Conservation (phyloP, 2,888 invertebrate species). For the Erebia ligea region DNA sequence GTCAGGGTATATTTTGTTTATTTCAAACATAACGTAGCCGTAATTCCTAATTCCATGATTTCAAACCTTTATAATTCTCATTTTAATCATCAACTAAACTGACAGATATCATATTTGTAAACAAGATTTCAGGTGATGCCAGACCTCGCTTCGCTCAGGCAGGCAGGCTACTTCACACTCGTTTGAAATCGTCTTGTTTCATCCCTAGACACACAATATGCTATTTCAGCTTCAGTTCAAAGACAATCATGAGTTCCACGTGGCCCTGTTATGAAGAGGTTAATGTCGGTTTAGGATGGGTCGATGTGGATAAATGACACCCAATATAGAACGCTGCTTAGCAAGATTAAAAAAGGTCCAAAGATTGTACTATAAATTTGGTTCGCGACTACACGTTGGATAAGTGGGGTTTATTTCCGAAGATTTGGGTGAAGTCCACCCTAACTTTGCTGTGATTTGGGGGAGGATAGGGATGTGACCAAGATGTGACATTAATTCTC, state of each 20-base stretch:
- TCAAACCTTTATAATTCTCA: too few species aligned
- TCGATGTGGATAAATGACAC: conserved; percentile 67
- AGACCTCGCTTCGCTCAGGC: too few species aligned
- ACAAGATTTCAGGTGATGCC: too few species aligned
- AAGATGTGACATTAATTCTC: neutral
- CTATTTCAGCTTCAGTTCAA: conserved; percentile 17
- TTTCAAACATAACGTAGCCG: too few species aligned
- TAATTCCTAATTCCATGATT: too few species aligned
- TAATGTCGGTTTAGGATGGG: conserved; percentile 28
- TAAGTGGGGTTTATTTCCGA: conserved; percentile 73
- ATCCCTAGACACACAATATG: too few species aligned
- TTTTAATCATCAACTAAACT: too few species aligned
- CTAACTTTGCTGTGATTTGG: conserved; percentile 55
- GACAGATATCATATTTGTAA: too few species aligned
- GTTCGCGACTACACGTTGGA: conserved; percentile 66
- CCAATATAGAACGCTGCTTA: conserved; percentile 52
- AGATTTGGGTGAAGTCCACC: conserved; percentile 63
- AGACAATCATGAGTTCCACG: conserved; percentile 18
- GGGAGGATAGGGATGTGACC: conserved; percentile 35
- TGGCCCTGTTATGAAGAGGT: conserved; percentile 19
- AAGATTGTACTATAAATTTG: conserved; percentile 71
- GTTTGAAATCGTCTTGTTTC: too few species aligned
- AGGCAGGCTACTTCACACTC: too few species aligned
- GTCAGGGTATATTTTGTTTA: too few species aligned
- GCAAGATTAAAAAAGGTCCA: conserved; percentile 66